Evolutionary conservation across 92 coral and sea anemone genomes (phyloP).

Genomic region (Porites divaricata): DNA sequence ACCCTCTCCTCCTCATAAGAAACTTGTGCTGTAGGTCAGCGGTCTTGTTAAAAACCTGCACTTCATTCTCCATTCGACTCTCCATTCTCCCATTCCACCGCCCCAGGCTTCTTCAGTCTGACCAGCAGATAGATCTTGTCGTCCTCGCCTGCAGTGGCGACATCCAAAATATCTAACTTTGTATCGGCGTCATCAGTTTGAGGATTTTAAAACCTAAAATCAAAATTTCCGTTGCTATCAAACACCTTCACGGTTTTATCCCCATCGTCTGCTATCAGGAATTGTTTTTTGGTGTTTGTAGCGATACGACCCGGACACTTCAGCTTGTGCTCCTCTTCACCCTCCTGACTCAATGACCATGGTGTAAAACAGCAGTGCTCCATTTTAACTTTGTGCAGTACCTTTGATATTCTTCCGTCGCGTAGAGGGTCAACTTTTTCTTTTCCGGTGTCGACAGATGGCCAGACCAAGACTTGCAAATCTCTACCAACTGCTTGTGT

Average conservation of each 20-base stretch:
- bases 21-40: background rate
- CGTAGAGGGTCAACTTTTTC: background rate
- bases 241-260: background rate
- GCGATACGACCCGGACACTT: background rate
- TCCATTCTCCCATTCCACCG: background rate
- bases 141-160: constrained; percentile 7
- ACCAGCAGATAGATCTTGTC: background rate
- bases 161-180: background rate
- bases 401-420: background rate
- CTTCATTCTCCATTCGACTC: too few species aligned
- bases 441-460: background rate
- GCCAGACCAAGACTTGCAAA: background rate
- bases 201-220: background rate
- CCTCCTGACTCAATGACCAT: background rate
- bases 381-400: background rate
- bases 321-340: background rate
- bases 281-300: background rate
- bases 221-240: constrained; percentile 7
- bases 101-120: background rate
- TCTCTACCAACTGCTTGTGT: background rate
- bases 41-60: background rate
- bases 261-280: background rate
- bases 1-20: background rate
- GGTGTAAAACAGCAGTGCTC: too few species aligned
- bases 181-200: background rate